Conservation (phyloP, 2,797 vertebrate genomes). For the Xerus rutilus region DNA sequence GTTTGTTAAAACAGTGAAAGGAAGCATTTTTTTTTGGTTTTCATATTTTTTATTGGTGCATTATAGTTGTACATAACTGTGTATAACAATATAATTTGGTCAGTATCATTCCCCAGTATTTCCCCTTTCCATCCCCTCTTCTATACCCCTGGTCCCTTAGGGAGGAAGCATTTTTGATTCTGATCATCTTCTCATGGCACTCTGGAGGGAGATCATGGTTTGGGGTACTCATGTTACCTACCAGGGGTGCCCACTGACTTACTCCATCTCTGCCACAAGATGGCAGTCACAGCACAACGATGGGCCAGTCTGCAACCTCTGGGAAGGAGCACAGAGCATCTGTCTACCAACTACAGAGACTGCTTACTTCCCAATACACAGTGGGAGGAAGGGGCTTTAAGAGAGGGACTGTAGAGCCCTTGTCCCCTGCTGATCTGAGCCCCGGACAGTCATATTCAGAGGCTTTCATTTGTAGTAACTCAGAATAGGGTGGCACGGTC, state of each 20-base stretch:
- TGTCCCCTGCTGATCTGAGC: background rate
- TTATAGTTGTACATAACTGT: too few species aligned
- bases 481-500: background rate
- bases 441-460: background rate
- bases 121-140: too few species aligned
- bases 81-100: too few species aligned
- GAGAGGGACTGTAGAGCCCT: background rate
- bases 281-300: slow-evolving; percentile 84
- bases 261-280: slow-evolving; percentile 82
- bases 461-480: background rate
- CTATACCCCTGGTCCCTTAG: too few species aligned
- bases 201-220: background rate
- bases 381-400: slow-evolving; percentile 25
- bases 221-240: background rate
- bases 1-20: background rate
- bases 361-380: slow-evolving; percentile 34
- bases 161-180: background rate
- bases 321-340: background rate
- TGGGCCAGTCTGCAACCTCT: background rate
- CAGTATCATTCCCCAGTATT: too few species aligned
- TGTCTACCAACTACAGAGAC: slow-evolving; percentile 42
- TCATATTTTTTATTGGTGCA: background rate
- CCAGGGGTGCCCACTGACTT: background rate
- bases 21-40: background rate
- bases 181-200: background rate